A percentile compares a stretch with the other conserved stretches of the same genome.
Evolutionary conservation across 37 sponge, comb jelly and placozoan genomes (phyloP).

Genomic region (Chondrilla cf. caribensis): DNA sequence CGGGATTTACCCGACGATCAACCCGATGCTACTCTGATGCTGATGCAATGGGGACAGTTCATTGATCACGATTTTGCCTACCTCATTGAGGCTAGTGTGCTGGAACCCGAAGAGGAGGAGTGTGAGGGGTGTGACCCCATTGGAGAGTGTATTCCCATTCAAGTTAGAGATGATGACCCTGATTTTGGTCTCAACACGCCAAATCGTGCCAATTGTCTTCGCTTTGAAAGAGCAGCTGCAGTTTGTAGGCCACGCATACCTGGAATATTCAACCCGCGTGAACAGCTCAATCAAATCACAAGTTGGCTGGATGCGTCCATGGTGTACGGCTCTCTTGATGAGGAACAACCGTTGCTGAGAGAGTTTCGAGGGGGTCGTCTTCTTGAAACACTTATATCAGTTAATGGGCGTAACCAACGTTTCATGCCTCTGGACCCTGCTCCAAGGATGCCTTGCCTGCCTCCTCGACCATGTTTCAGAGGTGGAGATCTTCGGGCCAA

Average conservation of each 20-base stretch:
- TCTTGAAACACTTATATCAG: neutral
- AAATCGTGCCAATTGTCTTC: constrained; percentile 29
- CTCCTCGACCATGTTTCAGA: neutral
- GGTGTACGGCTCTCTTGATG: constrained; percentile 69
- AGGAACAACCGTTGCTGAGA: constrained; percentile 23
- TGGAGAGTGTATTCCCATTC: constrained; percentile 51
- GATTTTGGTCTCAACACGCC: constrained; percentile 21
- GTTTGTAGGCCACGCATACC: constrained; percentile 16
- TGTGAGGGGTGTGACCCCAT: neutral
- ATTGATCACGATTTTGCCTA: constrained; percentile 79
- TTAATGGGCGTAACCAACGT: neutral
- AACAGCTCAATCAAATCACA: constrained; percentile 81
- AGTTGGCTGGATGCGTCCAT: constrained; percentile 79
- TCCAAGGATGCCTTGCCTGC: constrained; percentile 12
- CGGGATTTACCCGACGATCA: constrained; percentile 25
- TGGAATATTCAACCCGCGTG: constrained; percentile 35
- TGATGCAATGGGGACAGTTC: constrained; percentile 98
- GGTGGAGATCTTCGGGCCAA: constrained; percentile 14
- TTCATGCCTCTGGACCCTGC: constrained; percentile 2
- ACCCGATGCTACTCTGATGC: constrained; percentile 56
- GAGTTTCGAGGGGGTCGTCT: constrained; percentile 42
- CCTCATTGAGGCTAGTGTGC: constrained; percentile 4
- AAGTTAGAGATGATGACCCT: constrained; percentile 40
- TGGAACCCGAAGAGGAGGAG: neutral
- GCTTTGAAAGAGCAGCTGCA: constrained; percentile 48